Evolutionary conservation across 2,888 invertebrate genomes (phyloP), one percentile per base, ranked within the genome.

Genomic region (Agrotis puta): DNA sequence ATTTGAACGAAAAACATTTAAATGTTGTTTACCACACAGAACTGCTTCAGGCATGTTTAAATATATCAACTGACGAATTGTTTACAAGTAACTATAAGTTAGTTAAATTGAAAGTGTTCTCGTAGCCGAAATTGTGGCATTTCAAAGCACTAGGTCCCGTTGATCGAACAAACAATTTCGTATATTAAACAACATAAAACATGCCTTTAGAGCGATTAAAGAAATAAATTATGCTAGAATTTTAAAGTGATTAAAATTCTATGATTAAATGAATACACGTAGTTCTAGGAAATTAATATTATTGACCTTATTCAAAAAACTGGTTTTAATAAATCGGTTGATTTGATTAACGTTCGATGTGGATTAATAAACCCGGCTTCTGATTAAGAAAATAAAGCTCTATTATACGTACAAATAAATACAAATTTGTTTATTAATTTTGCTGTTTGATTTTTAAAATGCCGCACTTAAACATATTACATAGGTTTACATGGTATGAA

Each of bases 1-100:
- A 27, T 71, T 47, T 16, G 39, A 54, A 65, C 27, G 20, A 18
- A 18, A 48, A 14, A 56, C 14, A 76, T 43, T 75, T 56, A 7
- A 50, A 76, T 76, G 14, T 67, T 56, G 67, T 76, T 66, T 76
- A 76, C n/a, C 18, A 45, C 7, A 43, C 7, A 18, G 22, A 70
- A 70, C 51, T 45, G 14, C 54, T 71, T 62, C 4, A 27, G 22
- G 1, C 24, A 22, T 33, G 39, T 57, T 78, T 74, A 61, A 57
- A 61, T 47, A 70, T 3, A 57, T 27, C 16, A 58, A 43, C 20
- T 43, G 24, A 50, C 13, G 14, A 45, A 47, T 3, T 51, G 27
- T 71, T 63, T 63, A 48, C 14, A 2, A 20, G 45, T 57, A 27
- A 78, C 51, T 57, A 62, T 39, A 62, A 70, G 48, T 78, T 22